phyloP scores from a whole-genome alignment of 2,797 vertebrate species.

The Gymnocypris eckloni region DNA sequence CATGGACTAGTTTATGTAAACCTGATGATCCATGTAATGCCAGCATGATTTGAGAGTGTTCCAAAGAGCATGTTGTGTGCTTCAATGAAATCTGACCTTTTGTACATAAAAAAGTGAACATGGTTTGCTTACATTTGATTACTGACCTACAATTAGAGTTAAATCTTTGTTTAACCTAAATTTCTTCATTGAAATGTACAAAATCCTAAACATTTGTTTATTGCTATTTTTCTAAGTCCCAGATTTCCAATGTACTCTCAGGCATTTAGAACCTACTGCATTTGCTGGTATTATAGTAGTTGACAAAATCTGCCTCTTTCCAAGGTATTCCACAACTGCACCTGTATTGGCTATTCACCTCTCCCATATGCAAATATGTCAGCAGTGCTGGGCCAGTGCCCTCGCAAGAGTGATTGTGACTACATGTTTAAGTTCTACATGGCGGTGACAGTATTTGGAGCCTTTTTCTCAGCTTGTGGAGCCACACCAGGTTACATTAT shows the following conservation, averaged over 20 bases:
- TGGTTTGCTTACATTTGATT: neutral
- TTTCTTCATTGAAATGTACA: neutral
- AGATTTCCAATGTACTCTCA: neutral
- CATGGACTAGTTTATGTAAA: neutral
- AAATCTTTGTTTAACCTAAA: conserved; percentile 12
- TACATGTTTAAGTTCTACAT: conserved; percentile 89
- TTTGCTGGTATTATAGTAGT: neutral
- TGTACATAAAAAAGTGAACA: neutral
- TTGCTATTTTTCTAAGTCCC: no score
- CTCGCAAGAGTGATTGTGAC: conserved; percentile 83
- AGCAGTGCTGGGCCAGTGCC: conserved; percentile 84
- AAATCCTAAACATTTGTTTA: neutral
- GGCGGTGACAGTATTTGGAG: conserved; percentile 82
- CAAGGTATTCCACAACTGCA: conserved; percentile 92
- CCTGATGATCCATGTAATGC: neutral
- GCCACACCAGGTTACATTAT: conserved; percentile 90
- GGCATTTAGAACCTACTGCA: neutral
- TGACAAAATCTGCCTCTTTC: neutral
- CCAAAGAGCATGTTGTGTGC: neutral
- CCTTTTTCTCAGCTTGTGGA: conserved; percentile 87
- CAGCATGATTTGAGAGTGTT: neutral
- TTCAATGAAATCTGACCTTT: neutral
- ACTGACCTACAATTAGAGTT: neutral
- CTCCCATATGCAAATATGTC: conserved; percentile 77
- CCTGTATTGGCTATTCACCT: conserved; percentile 75